phyloP scores from a whole-genome alignment of 2,797 vertebrate species.

The Myotis myotis region DNA sequence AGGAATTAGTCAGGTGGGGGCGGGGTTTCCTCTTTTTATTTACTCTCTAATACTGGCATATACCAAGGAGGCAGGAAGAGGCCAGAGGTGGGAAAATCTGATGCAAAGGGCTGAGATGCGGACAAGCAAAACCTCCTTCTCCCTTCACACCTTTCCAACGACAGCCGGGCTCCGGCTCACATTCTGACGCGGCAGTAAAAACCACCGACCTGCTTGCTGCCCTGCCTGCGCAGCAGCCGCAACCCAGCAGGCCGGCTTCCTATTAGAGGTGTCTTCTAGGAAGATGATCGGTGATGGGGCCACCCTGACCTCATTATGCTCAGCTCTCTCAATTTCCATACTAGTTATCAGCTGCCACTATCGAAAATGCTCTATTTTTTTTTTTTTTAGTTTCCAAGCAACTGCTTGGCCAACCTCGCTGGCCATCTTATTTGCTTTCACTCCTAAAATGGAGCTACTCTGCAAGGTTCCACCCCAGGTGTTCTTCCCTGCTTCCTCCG shows the following conservation, averaged over 20 bases:
- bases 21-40: not conserved
- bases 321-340: not conserved
- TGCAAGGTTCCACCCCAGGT: not conserved
- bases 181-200: not conserved
- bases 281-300: not conserved
- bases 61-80: not conserved
- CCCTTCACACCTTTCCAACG: not conserved
- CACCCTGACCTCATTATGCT: not conserved
- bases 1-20: not conserved
- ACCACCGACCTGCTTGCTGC: not conserved
- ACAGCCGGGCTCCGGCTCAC: not conserved
- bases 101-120: not conserved
- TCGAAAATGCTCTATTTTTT: not conserved
- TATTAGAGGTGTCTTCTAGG: not conserved
- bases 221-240: not conserved
- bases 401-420: not conserved
- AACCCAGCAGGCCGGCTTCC: not conserved
- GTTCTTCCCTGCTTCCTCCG: not conserved
- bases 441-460: not conserved
- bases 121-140: not conserved
- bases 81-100: not conserved
- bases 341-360: not conserved
- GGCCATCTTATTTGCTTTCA: not conserved
- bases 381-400: not conserved
- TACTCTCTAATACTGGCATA: not conserved